These are phyloP conservation scores for Ctenopoma multispine DNA, from an alignment of 2,797 vertebrate genomes.

Conservation along the genomic window DNA sequence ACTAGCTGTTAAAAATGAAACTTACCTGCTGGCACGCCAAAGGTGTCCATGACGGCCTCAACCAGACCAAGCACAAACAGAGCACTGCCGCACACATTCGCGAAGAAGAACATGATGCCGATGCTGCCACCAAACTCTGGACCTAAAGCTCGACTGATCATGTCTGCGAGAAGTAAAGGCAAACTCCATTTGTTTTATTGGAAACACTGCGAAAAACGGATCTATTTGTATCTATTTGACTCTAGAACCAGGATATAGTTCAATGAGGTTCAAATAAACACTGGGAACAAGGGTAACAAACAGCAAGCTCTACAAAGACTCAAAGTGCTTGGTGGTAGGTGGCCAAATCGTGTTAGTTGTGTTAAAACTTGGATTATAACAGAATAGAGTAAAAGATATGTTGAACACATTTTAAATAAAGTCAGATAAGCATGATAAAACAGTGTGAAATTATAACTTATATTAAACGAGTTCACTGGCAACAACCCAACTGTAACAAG, in stretches of 20 bases:
- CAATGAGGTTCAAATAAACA: too few relatives aligned
- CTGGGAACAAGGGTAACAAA: too few relatives aligned
- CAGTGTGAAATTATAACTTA: too few relatives aligned
- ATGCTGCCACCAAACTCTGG: slow-evolving; percentile 94
- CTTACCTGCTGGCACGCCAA: slow-evolving; percentile 86
- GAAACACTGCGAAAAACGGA: neutral
- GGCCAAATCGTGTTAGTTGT: too few relatives aligned
- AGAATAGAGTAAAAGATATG: too few relatives aligned
- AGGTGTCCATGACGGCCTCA: slow-evolving; percentile 88
- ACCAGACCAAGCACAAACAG: slow-evolving; percentile 91
- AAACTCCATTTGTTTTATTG: neutral
- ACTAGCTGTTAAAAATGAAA: neutral
- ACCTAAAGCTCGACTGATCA: slow-evolving; percentile 93
- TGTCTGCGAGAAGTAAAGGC: slow-evolving; percentile 85
- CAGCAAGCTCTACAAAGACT: too few relatives aligned
- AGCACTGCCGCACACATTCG: slow-evolving; percentile 91
- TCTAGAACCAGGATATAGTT: too few relatives aligned
- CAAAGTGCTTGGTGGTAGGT: too few relatives aligned
- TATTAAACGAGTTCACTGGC: neutral
- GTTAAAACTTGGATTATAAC: too few relatives aligned
- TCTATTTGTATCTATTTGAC: neutral
- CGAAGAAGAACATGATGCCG: slow-evolving; percentile 94
- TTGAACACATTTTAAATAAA: too few relatives aligned
- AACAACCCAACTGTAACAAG: neutral
- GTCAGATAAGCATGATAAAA: too few relatives aligned